These are phyloP conservation scores for Dicrurus megarhynchus DNA, from an alignment of 2,113 vertebrate genomes.

Conservation along the genomic window DNA sequence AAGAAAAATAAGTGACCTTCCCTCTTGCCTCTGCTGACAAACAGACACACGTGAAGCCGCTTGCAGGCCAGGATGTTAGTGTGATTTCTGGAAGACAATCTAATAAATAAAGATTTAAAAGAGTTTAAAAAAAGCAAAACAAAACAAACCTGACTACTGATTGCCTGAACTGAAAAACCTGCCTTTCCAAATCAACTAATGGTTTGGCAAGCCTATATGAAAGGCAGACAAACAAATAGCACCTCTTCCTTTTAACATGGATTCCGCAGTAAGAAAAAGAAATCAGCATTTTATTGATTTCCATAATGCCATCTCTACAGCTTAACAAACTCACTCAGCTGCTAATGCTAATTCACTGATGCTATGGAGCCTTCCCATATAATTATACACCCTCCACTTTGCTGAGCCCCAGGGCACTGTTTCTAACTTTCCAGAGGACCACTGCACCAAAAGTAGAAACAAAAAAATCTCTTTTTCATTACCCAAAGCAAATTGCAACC, in stretches of 20 bases:
- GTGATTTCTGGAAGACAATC: not conserved
- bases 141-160: not conserved
- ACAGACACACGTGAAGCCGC: not conserved
- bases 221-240: conserved; percentile 29
- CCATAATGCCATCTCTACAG: conserved; percentile 24
- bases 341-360: conserved; percentile 36
- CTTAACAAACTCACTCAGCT: conserved; percentile 43
- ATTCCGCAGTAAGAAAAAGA: not conserved
- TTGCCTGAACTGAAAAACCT: not conserved
- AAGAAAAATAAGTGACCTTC: conserved; percentile 32
- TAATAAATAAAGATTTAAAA: not conserved
- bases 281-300: conserved; percentile 58
- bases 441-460: not conserved
- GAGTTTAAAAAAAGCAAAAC: not conserved
- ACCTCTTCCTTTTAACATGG: not conserved
- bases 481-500: not conserved
- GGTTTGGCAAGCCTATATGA: not conserved
- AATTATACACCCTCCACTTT: conserved; percentile 13
- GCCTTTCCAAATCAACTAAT: conserved; percentile 27
- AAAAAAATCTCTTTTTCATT: not conserved
- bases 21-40: not conserved
- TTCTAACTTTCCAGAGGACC: conserved; percentile 58
- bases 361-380: conserved; percentile 14
- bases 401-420: not conserved
- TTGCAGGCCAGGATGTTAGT: not conserved